Evolutionary conservation across 1,140 invertebrate species (phyloP).

Genomic region (Ceratosolen fusciceps): DNA sequence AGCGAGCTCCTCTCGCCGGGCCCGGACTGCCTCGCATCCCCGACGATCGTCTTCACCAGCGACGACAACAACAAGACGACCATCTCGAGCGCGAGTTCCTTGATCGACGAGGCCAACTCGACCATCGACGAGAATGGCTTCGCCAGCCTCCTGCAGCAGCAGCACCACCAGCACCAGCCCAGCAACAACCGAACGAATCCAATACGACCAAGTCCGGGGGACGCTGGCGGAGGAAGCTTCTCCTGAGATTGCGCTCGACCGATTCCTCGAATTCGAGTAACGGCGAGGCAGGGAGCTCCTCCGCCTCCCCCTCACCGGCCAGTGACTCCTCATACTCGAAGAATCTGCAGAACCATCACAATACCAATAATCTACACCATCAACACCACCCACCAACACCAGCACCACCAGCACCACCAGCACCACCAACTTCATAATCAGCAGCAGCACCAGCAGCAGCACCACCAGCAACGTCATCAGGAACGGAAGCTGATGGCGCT

Average conservation of each 20-base stretch:
- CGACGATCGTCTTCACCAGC: constrained; percentile 53
- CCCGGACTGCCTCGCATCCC: constrained; percentile 56
- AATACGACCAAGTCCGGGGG: constrained; percentile 53
- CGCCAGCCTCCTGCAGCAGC: background rate
- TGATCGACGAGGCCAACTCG: background rate
- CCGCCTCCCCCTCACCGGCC: constrained; percentile 58
- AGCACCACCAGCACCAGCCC: background rate
- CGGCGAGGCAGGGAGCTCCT: constrained; percentile 53
- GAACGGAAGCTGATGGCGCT: constrained; percentile 6
- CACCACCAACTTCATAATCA: background rate
- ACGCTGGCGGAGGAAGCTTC: constrained; percentile 59
- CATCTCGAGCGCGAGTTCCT: background rate
- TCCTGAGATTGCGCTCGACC: constrained; percentile 60
- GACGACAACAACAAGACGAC: constrained; percentile 48
- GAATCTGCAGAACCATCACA: constrained; percentile 23
- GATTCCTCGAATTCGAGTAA: constrained; percentile 58
- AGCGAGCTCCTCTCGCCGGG: constrained; percentile 63
- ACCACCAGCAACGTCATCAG: background rate
- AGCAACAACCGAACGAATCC: constrained; percentile 22
- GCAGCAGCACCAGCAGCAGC: background rate
- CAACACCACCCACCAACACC: background rate
- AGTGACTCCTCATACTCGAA: constrained; percentile 52
- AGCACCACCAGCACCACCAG: background rate
- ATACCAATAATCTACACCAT: background rate
- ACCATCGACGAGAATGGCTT: constrained; percentile 15